Evolutionary conservation across 2,113 vertebrate species (phyloP).

Genomic region (Enhydra lutris): DNA sequence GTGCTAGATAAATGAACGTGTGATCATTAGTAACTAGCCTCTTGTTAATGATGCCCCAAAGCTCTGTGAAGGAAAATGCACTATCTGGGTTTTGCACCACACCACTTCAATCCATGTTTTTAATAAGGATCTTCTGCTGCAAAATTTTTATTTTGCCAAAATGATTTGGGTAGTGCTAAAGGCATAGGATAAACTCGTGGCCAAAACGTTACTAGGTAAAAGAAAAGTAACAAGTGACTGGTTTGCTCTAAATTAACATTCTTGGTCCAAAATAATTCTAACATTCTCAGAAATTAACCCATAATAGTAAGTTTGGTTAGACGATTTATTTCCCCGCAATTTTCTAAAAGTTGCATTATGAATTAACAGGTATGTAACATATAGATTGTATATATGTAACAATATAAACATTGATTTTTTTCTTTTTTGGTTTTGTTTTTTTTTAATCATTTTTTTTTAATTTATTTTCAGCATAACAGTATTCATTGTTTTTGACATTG

Average conservation of each 20-base stretch:
- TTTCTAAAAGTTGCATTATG: background rate
- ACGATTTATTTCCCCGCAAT: background rate
- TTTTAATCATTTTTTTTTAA: too few relatives aligned
- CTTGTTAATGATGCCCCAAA: background rate
- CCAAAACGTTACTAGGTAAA: background rate
- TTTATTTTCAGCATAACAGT: too few relatives aligned
- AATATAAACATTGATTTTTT: too few relatives aligned
- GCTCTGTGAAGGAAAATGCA: background rate
- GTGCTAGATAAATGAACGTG: background rate
- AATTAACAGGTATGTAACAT: background rate
- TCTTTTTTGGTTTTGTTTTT: too few relatives aligned
- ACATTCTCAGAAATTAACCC: background rate
- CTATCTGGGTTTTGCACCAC: background rate
- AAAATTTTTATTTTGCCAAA: background rate
- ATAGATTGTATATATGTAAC: background rate
- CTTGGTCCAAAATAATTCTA: background rate
- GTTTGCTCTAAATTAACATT: background rate
- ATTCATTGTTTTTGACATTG: background rate
- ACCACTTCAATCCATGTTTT: background rate
- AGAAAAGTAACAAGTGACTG: background rate
- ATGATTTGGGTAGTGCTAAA: background rate
- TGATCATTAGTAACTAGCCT: background rate
- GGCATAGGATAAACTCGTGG: background rate
- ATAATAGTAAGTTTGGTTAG: background rate
- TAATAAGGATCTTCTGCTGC: background rate